phyloP scores from a whole-genome alignment of 2,888 invertebrate species.

The Andrena chrysosceles region DNA sequence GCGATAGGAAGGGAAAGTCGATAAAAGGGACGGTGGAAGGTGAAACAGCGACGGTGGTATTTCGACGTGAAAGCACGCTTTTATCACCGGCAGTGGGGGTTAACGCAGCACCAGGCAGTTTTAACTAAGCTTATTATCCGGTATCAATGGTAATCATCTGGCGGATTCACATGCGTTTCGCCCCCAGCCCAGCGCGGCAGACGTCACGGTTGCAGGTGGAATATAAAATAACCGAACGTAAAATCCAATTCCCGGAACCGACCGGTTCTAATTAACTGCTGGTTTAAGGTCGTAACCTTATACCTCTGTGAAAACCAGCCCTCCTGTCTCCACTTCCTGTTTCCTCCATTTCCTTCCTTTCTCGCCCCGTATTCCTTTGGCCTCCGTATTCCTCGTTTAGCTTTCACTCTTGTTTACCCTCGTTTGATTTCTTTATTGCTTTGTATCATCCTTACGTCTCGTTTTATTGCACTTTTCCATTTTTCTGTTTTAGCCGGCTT shows the following conservation, averaged over 20 bases:
- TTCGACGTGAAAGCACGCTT: constrained; percentile 35
- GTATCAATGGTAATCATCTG: constrained; percentile 80
- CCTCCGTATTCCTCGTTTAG: background rate
- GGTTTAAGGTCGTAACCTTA: constrained; percentile 51
- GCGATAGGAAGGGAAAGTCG: constrained; percentile 28
- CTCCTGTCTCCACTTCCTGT: constrained; percentile 23
- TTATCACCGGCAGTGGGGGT: constrained; percentile 37
- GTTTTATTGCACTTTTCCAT: background rate
- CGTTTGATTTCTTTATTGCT: constrained; percentile 5
- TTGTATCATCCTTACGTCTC: background rate
- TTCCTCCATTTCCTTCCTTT: background rate
- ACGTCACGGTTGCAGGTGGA: constrained; percentile 37
- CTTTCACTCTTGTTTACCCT: background rate
- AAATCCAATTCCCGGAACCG: constrained; percentile 66
- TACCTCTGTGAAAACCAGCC: constrained; percentile 6
- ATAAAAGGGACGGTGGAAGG: constrained; percentile 38
- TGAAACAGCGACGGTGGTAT: constrained; percentile 24
- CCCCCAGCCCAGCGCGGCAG: constrained; percentile 19
- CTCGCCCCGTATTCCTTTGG: background rate
- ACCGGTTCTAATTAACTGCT: constrained; percentile 68
- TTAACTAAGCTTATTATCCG: constrained; percentile 77
- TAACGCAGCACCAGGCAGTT: constrained; percentile 59
- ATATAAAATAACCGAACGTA: constrained; percentile 71
- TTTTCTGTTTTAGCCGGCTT: background rate
- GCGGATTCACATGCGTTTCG: constrained; percentile 77